These are phyloP conservation scores for Andrena dorsata DNA, from an alignment of 2,888 invertebrate genomes.

Conservation along the genomic window DNA sequence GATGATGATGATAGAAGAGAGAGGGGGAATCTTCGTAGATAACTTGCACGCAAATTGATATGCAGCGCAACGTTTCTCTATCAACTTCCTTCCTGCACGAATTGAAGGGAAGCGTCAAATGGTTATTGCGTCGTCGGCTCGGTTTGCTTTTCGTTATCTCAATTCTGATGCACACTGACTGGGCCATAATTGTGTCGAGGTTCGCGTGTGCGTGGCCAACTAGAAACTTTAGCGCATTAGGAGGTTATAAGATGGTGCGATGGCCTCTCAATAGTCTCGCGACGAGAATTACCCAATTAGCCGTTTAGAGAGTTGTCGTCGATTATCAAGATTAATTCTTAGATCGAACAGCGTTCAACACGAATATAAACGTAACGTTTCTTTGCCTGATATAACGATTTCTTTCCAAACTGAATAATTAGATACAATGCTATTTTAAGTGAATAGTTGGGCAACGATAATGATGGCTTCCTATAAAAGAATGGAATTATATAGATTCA, in stretches of 20 bases:
- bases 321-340: constrained; percentile 16
- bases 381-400: background rate
- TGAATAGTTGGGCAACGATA: too few species aligned
- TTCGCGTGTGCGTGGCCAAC: constrained; percentile 1
- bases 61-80: constrained; percentile 77
- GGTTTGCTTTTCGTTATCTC: constrained; percentile 66
- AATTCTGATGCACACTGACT: constrained; percentile 46
- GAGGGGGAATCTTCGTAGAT: constrained; percentile 13
- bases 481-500: too few species aligned
- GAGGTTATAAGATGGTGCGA: constrained; percentile 48
- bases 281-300: constrained; percentile 35
- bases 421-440: too few species aligned
- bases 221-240: constrained; percentile 24
- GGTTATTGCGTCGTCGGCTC: constrained; percentile 61
- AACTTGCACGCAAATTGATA: constrained; percentile 72
- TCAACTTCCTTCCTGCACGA: constrained; percentile 80
- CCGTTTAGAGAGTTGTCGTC: background rate
- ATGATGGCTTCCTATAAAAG: too few species aligned
- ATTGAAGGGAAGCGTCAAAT: constrained; percentile 71
- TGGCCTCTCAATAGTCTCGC: constrained; percentile 39
- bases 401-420: too few species aligned
- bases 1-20: background rate
- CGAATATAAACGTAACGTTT: background rate
- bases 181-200: constrained; percentile 40
- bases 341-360: background rate